Conservation (phyloP, 2,113 vertebrate species). For the Scatophagus argus region DNA sequence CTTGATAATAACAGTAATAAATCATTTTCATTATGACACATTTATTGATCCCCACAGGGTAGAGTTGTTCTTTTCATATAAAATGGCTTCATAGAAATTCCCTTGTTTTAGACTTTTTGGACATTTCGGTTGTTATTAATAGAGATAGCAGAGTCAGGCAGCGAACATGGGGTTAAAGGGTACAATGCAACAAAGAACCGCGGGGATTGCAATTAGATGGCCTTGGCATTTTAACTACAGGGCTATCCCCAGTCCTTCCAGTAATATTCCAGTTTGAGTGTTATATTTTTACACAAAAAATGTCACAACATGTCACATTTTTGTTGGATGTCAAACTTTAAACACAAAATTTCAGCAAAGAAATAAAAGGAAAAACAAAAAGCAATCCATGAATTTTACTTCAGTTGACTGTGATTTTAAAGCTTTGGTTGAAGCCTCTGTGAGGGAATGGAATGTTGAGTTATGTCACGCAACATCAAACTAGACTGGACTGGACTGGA, state of each 20-base stretch:
- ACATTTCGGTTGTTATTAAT: background rate
- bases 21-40: slow-evolving; percentile 20
- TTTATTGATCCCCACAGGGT: slow-evolving; percentile 20
- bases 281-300: background rate
- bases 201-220: background rate
- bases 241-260: background rate
- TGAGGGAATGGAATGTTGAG: background rate
- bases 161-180: background rate
- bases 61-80: background rate
- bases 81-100: slow-evolving; percentile 12
- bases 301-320: background rate
- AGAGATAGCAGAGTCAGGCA: background rate
- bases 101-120: slow-evolving; percentile 2
- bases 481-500: slow-evolving; percentile 20
- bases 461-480: slow-evolving; percentile 15
- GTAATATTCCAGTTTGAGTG: background rate
- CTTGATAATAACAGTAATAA: slow-evolving; percentile 15
- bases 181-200: background rate
- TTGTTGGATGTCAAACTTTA: background rate
- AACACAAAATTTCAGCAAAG: background rate
- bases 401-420: background rate
- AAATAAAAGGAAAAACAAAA: no score
- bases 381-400: no score
- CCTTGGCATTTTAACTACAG: background rate
- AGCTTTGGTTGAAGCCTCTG: slow-evolving; percentile 1